Base-by-base conservation (phyloP, 2,113 vertebrate genomes). In the Diglossa brunneiventris region DNA sequence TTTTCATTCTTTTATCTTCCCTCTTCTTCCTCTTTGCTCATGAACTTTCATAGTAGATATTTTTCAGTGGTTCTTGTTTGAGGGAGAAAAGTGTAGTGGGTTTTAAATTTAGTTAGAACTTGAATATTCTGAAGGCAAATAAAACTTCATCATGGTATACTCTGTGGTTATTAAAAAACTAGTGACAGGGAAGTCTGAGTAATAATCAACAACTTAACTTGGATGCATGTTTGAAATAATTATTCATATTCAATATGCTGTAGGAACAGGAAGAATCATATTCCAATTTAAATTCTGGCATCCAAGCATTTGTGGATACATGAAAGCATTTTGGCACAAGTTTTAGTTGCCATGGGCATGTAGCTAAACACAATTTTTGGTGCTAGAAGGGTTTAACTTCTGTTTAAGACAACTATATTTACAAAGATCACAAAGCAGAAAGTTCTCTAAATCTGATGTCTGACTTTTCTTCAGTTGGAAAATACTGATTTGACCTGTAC, bases 251-350 rank as follows among this genome's bases (percentile, higher is more conserved):
- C 44, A 94, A 28, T 94, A 85, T 82, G 27, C 27, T 83, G 41
- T 81, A 73, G 64, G 56, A 87, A 92, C 24, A 92, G 87, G 72
- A 83, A 83, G 89, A 89, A 95, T 87, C 91, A 35, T 79, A 90
- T 87, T 95, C 85, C 90, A 95, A 42, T 87, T 87, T 75, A 68
- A 79, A 87, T 78, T 94, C 83, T 93, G 76, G 55, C 59, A 88
- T 90, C 59, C 35, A 95, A 92, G 68, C 87, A 42, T 88, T 72
- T 90, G 74, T 79, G 90, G 66, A 53, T 86, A 91, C 46, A 22
- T 93, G 83, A 92, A 87, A 69, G 62, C 21, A 67, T 95, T 96
- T 96, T 96, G 95, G 53, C 81, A 92, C 30, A 31, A 49, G 47
- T 84, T 64, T 95, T 24, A 80, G 90, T 89, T 89, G 91, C 82